Base-by-base conservation (phyloP, 53 echinoderm and acorn worm species). In the Antedon mediterranea region DNA sequence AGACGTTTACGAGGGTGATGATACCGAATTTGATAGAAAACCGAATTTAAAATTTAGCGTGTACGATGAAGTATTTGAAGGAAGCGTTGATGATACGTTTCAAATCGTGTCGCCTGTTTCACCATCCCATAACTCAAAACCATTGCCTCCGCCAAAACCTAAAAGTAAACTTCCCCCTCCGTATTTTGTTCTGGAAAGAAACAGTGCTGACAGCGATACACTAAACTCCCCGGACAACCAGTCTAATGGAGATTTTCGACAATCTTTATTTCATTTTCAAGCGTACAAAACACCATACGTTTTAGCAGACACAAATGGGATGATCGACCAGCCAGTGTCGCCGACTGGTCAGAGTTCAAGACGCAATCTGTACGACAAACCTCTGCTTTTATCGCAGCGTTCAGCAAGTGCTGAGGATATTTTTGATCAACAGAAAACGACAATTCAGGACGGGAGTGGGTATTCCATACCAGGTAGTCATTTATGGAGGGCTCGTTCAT, bases 401-500 rank as follows among this genome's bases (percentile, higher is more conserved):
- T 28, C 89, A 0, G 33, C 78, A n/a, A 88, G 84, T 34, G 81
- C 79, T 29, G 85, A 82, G 71, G 74, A 81, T 78, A 29, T 90
- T n/a, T 34, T 32, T 30, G 13, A 33, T 13, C 77, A 73, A 31
- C 74, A 74, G 0, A 72, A 31, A 15, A 70, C 79, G 0, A 43
- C 86, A 0, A 81, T 88, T 0, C 73, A 82, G 31, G 93, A 93
- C 73, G 78, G 43, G 3, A 84, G 82, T 30, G 93, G 93, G 0
- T 93, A 93, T 72, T 85, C 88, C 6, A 82, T 93, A 32, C 93
- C 93, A 0, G 93, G 93, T 2, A 93, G 93, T 37, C 93, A 93
- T 43, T 43, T 90, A 18, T 93, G 90, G 93, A 77, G 77, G 20
- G 71, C 32, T 0, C 34, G 71, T 71, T 57, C 57, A 23, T 57